Evolutionary conservation across 2,113 vertebrate species (phyloP).

Genomic region (Lepisosteus oculatus): DNA sequence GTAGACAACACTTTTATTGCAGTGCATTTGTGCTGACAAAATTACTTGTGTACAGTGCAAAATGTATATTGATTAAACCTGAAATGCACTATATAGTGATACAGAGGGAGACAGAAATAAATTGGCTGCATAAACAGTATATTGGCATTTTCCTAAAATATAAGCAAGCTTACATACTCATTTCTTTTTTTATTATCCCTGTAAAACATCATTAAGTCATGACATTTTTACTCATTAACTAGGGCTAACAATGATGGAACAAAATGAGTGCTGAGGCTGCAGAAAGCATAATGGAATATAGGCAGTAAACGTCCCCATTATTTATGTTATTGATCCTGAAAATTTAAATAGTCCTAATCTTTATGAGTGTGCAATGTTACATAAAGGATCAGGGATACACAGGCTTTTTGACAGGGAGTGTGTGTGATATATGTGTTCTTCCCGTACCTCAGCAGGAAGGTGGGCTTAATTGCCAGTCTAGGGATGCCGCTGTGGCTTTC

Average conservation of each 20-base stretch:
- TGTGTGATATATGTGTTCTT: background rate
- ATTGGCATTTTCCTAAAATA: slow-evolving; percentile 22
- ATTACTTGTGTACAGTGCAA: background rate
- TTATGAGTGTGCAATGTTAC: background rate
- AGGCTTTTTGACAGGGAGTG: background rate
- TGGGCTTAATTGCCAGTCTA: no score
- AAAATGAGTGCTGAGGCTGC: slow-evolving; percentile 29
- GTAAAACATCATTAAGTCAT: slow-evolving; percentile 23
- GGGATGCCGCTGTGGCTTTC: no score
- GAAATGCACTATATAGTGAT: background rate
- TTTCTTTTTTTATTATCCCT: slow-evolving; percentile 24
- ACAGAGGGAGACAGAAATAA: background rate
- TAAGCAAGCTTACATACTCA: no score
- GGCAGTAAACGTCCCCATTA: slow-evolving; percentile 23
- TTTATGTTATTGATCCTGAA: slow-evolving; percentile 28
- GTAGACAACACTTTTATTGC: no score
- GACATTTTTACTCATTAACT: slow-evolving; percentile 28
- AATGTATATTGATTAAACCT: background rate
- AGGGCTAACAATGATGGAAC: slow-evolving; percentile 16
- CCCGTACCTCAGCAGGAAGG: no score
- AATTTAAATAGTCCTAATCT: slow-evolving; percentile 13
- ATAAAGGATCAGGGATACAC: background rate
- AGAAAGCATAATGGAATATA: slow-evolving; percentile 27
- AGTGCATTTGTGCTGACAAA: background rate
- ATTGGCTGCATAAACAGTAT: slow-evolving; percentile 31